Evolutionary conservation across 35 echinoderm and acorn worm genomes (phyloP), one percentile per base, ranked within the genome.

Genomic region (Lytechinus pictus): DNA sequence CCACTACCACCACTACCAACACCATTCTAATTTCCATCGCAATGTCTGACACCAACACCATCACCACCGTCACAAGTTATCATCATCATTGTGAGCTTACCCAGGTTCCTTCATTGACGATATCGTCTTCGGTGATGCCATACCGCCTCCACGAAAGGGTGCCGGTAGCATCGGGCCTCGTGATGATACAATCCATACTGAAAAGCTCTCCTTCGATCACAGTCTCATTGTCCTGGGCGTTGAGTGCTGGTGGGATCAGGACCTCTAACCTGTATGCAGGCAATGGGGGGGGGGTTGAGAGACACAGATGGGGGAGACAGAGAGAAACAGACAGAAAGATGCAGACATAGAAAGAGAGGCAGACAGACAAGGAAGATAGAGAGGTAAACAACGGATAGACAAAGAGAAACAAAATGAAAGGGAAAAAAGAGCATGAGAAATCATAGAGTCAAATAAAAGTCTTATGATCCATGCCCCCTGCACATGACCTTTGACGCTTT

Each of bases 161-260:
- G 27, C 28, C 91, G 0, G 9, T 9, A 27, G 91, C 91, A 29
- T 93, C 52, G 14, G 91, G 10, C 11, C 91, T 54, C 9, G 91
- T 93, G 53, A 93, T 93, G 9, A 27, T 10, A 29, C 91, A 93
- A 29, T 93, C 52, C 91, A 93, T 93, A 53, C 28, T 54, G 91
- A 57, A 54, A 0, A 16, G 9, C 16, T 29, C 53, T 57, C 52
- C 91, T 53, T 93, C 91, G 9, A 53, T 53, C 52, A 54, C 10
- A 19, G 91, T 93, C 91, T 93, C 11, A 53, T 93, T 93, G 53
- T 93, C 27, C 91, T 93, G 91, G 91, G 52, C 7, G 56, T 93
- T 93, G 52, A 93, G 91, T 93, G 91, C 53, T 93, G 91, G 91
- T 9, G 52, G 52, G 11, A 93, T 53, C 24, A 93, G 11, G 10